Evolutionary conservation across 2,888 invertebrate species (phyloP).

Genomic region (Limnephilus auricula): DNA sequence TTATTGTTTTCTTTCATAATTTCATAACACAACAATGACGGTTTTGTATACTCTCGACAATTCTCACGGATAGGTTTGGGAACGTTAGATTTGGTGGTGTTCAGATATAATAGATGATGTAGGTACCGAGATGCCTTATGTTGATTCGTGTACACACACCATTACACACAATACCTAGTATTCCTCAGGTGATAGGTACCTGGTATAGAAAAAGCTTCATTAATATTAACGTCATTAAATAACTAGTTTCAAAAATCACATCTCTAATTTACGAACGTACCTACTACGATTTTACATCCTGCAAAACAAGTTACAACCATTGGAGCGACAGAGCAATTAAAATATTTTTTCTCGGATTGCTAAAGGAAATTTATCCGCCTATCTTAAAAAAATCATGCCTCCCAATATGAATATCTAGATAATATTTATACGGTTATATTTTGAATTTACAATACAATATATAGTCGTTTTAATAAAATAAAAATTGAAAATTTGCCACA

Average conservation of each 20-base stretch:
- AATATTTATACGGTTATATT: no score
- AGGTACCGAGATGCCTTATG: neutral
- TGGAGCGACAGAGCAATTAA: no score
- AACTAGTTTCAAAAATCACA: neutral
- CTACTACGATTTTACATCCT: neutral
- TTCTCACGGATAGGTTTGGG: neutral
- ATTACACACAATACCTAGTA: neutral
- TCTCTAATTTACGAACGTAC: neutral
- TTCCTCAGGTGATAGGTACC: neutral
- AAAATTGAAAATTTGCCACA: no score
- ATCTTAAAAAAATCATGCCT: no score
- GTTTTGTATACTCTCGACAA: neutral
- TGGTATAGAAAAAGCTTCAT: neutral
- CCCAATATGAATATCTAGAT: no score
- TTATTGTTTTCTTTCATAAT: no score
- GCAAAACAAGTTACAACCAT: no score
- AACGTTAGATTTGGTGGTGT: neutral
- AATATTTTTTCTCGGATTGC: no score
- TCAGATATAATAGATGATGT: conserved; percentile 21
- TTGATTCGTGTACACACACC: conserved; percentile 16
- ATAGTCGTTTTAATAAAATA: no score
- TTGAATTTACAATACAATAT: no score
- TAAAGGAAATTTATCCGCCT: no score
- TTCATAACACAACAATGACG: neutral
- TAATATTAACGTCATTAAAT: neutral